phyloP scores from a whole-genome alignment of 2,888 invertebrate species.

The Fissipunctia ypsillon region DNA sequence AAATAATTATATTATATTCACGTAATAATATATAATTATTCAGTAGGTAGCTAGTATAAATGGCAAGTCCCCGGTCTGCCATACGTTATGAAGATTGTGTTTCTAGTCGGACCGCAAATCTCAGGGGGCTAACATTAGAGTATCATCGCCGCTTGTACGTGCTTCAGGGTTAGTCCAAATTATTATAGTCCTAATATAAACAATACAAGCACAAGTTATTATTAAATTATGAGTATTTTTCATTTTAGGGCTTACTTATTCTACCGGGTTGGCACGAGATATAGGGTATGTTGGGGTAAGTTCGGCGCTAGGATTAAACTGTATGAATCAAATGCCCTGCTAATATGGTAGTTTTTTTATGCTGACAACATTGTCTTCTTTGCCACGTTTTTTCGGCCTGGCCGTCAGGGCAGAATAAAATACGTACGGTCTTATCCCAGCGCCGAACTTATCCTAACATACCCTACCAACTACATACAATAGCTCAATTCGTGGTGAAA shows the following conservation, averaged over 20 bases:
- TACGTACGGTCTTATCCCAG: too few species aligned
- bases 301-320: too few species aligned
- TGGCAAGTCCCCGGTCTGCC: constrained; percentile 43
- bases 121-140: constrained; percentile 27
- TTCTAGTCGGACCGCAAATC: constrained; percentile 37
- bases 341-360: too few species aligned
- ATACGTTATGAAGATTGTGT: constrained; percentile 61
- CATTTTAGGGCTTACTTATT: background rate
- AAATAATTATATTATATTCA: constrained; percentile 2
- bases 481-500: too few species aligned
- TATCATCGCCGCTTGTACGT: constrained; percentile 27
- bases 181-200: background rate
- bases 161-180: background rate
- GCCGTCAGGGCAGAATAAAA: too few species aligned
- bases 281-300: too few species aligned
- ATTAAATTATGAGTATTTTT: background rate
- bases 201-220: background rate
- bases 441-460: too few species aligned
- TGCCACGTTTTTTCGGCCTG: too few species aligned
- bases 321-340: too few species aligned
- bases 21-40: too few species aligned
- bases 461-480: too few species aligned
- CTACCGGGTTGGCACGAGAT: background rate
- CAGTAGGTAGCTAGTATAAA: constrained; percentile 27
- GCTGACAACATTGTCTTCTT: too few species aligned